Evolutionary conservation across 2,888 invertebrate genomes (phyloP), one percentile per base, ranked within the genome.

Genomic region (Heliconius erato): DNA sequence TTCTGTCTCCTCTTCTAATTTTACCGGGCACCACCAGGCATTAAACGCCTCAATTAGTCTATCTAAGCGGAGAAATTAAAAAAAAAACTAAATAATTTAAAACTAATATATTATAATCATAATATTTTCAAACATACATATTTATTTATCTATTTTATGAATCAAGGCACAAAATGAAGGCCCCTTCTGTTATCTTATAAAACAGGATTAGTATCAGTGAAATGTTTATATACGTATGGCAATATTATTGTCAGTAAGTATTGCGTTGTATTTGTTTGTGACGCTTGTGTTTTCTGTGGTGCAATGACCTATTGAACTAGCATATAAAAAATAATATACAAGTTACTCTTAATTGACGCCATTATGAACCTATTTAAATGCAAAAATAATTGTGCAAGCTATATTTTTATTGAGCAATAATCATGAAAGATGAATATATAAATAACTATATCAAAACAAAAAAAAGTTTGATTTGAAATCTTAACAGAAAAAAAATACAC

Each of bases 241-340:
- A 32, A 76, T 3, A 59, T n/a, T 59, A 19, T 35, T 35, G 74
- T 23, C 3, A n/a, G 63, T n/a, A 4, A 59, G 1, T 59, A 63
- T 76, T 76, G 76, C 35, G 59, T 63, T 35, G 59, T 76, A 32
- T 76, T 35, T 54, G 23, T 74, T 74, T 76, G 32, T 74, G 74
- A 35, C 19, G 74, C 59, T 32, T 59, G 35, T 74, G 35, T 59
- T 63, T 59, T 35, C 35, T 63, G 32, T 12, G n/a, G 76, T 63
- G n/a, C 76, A 76, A n/a, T 76, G 76, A 76, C 63, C 76, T 35
- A 76, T 63, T 76, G 76, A 63, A 76, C 76, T 63, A 9, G 14
- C 35, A 32, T 35, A 76, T 59, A 16, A 76, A 59, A 76, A 76
- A 59, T 35, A 63, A 32, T 54, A 35, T 35, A 76, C 59, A 35